Base-by-base conservation (phyloP, 2,113 vertebrate genomes). In the Ceyx cyanopectus region DNA sequence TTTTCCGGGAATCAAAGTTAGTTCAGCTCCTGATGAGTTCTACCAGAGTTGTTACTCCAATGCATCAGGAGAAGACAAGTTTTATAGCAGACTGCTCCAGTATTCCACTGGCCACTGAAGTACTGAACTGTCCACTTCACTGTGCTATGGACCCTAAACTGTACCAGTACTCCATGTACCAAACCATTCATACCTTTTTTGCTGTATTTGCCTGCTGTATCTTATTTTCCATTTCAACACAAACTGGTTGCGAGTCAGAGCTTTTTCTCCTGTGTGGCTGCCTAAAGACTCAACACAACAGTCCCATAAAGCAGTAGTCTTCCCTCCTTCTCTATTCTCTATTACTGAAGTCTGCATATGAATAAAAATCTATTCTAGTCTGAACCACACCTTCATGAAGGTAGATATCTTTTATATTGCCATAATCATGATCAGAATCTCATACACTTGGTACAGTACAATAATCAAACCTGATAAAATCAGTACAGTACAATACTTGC, bases 141-240 rank as follows among this genome's bases (percentile, higher is more conserved):
- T 48, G 48, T 7, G 1, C 45, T 58, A 23, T 13, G 43, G 30
- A 61, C 24, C 21, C 45, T 14, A 27, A 58, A 37, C 16, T 6
- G 2, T 51, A 89, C 34, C 50, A 84, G 48, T 45, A 60, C 51
- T 79, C 50, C 23, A 9, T 9, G 50, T 65, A 40, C 84, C 17
- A 37, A 86, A 45, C 57, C 48, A 83, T 63, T 88, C 76, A 43
- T 9, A 30, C 10, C 4, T 62, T 68, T 68, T 29, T 63, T 61
- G 19, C 51, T 87, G 16, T 5, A 82, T 67, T 4, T 78, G 29
- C 50, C 41, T 66, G 40, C n/a, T 84, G 29, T 20, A 51, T 63
- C 34, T 2, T 56, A 65, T 67, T 91, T 96, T 93, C 68, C 88
- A 48, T 85, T 83, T 83, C 72, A 95, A 65, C n/a, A n/a, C n/a